These are phyloP conservation scores for Scaptomyza tumidula DNA, from an alignment of 2,888 invertebrate genomes.

Conservation along the genomic window DNA sequence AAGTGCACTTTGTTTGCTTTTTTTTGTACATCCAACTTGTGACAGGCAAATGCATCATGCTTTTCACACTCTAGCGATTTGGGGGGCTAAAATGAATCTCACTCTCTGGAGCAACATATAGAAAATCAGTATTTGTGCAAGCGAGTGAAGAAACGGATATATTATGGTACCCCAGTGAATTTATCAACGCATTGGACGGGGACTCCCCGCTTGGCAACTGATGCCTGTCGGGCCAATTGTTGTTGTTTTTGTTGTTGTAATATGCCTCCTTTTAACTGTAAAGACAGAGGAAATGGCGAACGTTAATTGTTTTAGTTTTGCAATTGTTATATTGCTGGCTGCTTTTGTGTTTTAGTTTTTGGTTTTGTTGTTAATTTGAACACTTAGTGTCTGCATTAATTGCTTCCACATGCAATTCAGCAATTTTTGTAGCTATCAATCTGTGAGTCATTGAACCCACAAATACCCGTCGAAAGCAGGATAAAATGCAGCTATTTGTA, in stretches of 20 bases:
- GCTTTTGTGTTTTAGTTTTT: conserved; percentile 48
- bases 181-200: conserved; percentile 39
- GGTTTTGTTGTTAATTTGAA: conserved; percentile 4
- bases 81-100: conserved; percentile 11
- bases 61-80: conserved; percentile 12
- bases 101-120: conserved; percentile 57
- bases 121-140: conserved; percentile 37
- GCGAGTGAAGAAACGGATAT: conserved; percentile 15
- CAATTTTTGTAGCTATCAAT: conserved; percentile 41
- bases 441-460: conserved; percentile 57
- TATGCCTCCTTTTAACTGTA: conserved; percentile 26
- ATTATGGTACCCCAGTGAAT: conserved; percentile 38
- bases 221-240: neutral
- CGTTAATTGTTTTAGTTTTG: conserved; percentile 49
- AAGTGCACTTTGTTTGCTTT: conserved; percentile 49
- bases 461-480: conserved; percentile 12
- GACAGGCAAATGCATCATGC: conserved; percentile 17
- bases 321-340: conserved; percentile 43
- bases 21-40: conserved; percentile 6
- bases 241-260: neutral
- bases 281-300: conserved; percentile 45
- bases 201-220: conserved; percentile 26
- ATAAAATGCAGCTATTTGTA: conserved; percentile 7
- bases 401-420: conserved; percentile 71
- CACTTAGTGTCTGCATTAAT: conserved; percentile 57